A percentile compares a stretch with the other conserved stretches of the same genome.
These are phyloP conservation scores for Blennius ocellaris DNA, from an alignment of 2,113 vertebrate genomes.

Conservation along the genomic window DNA sequence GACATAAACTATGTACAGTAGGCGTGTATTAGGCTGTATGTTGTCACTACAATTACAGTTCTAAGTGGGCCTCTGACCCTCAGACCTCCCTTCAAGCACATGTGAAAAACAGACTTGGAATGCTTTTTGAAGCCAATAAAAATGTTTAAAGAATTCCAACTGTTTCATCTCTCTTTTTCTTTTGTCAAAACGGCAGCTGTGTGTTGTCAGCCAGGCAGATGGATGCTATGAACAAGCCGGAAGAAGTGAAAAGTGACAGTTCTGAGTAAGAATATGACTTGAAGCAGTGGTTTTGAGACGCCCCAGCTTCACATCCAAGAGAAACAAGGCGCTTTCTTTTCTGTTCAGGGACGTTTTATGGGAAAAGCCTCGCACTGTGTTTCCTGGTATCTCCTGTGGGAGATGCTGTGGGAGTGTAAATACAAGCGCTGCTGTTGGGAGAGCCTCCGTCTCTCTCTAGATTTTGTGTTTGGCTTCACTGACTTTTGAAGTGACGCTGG, in stretches of 20 bases:
- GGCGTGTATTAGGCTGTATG: too few relatives aligned
- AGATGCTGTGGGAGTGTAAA: conserved; percentile 34
- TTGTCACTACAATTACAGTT: too few relatives aligned
- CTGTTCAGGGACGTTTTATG: neutral
- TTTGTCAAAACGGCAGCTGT: too few relatives aligned
- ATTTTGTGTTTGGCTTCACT: neutral
- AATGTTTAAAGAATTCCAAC: too few relatives aligned
- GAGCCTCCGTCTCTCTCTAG: neutral
- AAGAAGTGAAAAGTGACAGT: neutral
- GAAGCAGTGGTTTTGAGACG: neutral
- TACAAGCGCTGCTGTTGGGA: neutral
- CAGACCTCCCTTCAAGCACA: too few relatives aligned
- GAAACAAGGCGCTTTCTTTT: conserved; percentile 8
- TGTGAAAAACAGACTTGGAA: too few relatives aligned
- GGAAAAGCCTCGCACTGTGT: neutral
- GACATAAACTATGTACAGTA: too few relatives aligned
- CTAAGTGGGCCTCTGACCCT: too few relatives aligned
- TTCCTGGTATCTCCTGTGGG: conserved; percentile 37
- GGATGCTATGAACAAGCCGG: too few relatives aligned
- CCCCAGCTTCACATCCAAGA: neutral
- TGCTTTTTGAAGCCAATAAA: too few relatives aligned
- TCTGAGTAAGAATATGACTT: neutral
- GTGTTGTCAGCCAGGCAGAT: too few relatives aligned
- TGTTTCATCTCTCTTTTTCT: too few relatives aligned
- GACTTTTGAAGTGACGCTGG: neutral